These are phyloP conservation scores for Macrocentrus cingulum DNA, from an alignment of 1,140 invertebrate species.

Conservation along the genomic window DNA sequence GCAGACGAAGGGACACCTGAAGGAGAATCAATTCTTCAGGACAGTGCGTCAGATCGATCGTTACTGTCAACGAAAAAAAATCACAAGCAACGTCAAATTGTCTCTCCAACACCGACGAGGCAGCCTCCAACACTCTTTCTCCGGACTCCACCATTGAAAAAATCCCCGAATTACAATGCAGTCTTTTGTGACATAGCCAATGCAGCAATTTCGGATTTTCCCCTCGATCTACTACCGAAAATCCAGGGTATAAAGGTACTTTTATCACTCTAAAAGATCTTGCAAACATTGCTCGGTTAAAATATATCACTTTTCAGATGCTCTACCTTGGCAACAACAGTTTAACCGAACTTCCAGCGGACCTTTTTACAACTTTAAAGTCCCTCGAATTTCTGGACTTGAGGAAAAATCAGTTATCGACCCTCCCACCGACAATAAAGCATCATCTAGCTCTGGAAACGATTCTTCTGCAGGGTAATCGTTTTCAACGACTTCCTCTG, in stretches of 20 bases:
- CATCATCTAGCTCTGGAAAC: conserved; percentile 60
- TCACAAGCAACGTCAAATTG: background rate
- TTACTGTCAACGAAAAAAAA: conserved; percentile 10
- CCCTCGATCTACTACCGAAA: conserved; percentile 32
- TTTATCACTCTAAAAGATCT: conserved; percentile 26
- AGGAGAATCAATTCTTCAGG: background rate
- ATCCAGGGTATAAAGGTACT: conserved; percentile 36
- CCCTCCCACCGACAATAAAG: conserved; percentile 58
- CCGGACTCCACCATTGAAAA: background rate
- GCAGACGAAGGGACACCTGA: background rate
- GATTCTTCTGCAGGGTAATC: conserved; percentile 62
- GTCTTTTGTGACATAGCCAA: background rate
- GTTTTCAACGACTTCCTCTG: conserved; percentile 58
- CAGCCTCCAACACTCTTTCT: background rate
- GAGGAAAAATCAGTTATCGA: conserved; percentile 60
- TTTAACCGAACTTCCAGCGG: conserved; percentile 54
- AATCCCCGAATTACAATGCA: background rate
- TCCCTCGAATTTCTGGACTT: conserved; percentile 62
- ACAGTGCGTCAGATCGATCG: conserved; percentile 11
- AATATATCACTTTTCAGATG: too few species aligned
- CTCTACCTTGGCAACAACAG: conserved; percentile 63
- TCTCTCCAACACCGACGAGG: background rate
- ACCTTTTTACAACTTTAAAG: conserved; percentile 58
- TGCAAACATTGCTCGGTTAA: too few species aligned
- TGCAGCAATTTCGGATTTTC: conserved; percentile 28